Conservation (phyloP, 2,113 vertebrate genomes). For the Eonycteris spelaea region DNA sequence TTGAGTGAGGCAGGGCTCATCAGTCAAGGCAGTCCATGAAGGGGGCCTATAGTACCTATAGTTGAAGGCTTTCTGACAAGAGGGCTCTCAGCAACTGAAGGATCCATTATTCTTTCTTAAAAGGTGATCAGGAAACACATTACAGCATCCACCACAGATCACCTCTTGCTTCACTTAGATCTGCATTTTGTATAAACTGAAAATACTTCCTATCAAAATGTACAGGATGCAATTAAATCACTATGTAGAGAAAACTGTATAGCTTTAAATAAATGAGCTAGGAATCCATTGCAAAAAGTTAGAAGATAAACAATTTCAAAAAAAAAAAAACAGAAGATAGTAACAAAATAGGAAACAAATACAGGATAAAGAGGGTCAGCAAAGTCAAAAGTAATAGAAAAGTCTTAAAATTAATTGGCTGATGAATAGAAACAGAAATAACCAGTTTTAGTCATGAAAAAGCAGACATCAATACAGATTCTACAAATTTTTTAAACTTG, state of each 20-base stretch:
- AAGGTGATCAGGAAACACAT: neutral
- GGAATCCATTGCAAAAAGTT: neutral
- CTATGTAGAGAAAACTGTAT: neutral
- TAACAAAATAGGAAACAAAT: neutral
- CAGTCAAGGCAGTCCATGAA: neutral
- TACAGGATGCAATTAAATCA: neutral
- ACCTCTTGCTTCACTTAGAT: neutral
- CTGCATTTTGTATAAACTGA: neutral
- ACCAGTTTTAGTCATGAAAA: neutral
- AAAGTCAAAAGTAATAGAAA: neutral
- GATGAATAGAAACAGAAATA: neutral
- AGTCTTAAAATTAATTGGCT: neutral
- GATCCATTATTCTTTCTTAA: neutral
- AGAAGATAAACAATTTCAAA: neutral
- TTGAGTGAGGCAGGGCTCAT: neutral
- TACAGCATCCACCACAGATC: neutral
- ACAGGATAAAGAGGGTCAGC: neutral
- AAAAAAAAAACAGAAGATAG: neutral
- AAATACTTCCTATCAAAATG: neutral
- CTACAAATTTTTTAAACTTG: neutral
- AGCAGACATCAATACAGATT: neutral
- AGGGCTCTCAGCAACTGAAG: neutral
- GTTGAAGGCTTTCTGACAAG: neutral
- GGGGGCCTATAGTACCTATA: fast-evolving
- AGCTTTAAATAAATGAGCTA: neutral